Conservation (phyloP, 2,797 vertebrate genomes). For the Oreortyx pictus region DNA sequence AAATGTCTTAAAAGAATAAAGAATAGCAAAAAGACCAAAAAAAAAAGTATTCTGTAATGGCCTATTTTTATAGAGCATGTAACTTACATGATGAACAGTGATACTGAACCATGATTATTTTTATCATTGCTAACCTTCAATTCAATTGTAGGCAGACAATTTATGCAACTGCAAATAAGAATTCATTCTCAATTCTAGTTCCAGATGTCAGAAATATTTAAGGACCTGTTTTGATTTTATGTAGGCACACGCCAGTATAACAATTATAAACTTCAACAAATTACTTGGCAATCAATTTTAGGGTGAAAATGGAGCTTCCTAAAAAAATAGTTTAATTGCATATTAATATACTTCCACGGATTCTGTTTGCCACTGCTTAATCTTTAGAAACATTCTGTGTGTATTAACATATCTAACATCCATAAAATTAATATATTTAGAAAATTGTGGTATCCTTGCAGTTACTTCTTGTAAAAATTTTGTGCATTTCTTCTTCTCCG, state of each 20-base stretch:
- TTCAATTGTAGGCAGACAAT: not conserved
- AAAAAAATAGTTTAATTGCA: slow-evolving; percentile 21
- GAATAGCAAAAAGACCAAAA: not conserved
- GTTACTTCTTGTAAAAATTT: slow-evolving; percentile 14
- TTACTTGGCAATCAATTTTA: not conserved
- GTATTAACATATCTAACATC: not conserved
- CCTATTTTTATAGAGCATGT: not conserved
- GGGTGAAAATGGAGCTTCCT: not conserved
- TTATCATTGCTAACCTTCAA: not conserved
- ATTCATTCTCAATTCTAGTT: not conserved
- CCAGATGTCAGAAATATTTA: not conserved
- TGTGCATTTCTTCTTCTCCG: slow-evolving; percentile 13
- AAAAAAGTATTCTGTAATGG: not conserved
- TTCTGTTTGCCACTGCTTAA: not conserved
- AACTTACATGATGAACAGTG: not conserved
- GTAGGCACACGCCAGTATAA: not conserved
- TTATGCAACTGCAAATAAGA: not conserved
- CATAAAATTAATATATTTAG: slow-evolving; percentile 34
- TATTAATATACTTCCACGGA: not conserved
- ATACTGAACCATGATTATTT: not conserved
- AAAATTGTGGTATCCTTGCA: slow-evolving; percentile 4
- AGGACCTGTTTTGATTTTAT: not conserved
- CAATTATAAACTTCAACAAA: not conserved
- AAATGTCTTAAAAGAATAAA: not conserved
- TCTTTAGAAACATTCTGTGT: not conserved